Evolutionary conservation across 30 jellyfish, hydroid and myxozoan species (phyloP).

Genomic region (Sanderia malayensis): DNA sequence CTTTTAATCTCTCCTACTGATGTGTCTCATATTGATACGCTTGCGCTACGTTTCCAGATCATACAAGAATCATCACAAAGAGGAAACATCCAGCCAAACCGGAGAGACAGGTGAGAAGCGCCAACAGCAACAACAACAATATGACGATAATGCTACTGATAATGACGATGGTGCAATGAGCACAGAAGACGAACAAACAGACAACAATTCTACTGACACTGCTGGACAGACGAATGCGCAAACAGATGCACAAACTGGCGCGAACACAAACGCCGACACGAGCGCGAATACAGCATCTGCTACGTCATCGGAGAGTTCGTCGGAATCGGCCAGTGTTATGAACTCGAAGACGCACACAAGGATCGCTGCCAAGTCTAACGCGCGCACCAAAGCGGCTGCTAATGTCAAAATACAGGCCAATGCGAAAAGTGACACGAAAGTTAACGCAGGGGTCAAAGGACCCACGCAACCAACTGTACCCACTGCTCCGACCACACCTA

Average conservation of each 20-base stretch:
- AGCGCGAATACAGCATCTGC: slow-evolving; percentile 76
- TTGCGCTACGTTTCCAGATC: slow-evolving; percentile 17
- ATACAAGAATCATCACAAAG: slow-evolving; percentile 25
- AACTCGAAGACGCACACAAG: slow-evolving; percentile 85
- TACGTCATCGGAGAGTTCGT: slow-evolving; percentile 60
- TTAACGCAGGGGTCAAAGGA: slow-evolving; percentile 74
- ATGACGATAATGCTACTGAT: no score
- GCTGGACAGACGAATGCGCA: slow-evolving; percentile 28
- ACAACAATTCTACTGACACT: slow-evolving; percentile 31
- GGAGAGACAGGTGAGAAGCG: slow-evolving; percentile 88
- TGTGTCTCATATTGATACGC: no score
- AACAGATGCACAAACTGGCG: slow-evolving; percentile 64
- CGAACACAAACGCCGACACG: slow-evolving; percentile 51
- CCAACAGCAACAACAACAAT: no score
- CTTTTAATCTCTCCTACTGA: no score
- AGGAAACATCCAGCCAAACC: neutral
- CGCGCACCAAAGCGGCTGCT: slow-evolving; percentile 99
- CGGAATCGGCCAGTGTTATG: slow-evolving; percentile 94
- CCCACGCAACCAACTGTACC: slow-evolving; percentile 77
- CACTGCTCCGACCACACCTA: slow-evolving; percentile 21
- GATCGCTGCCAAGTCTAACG: slow-evolving; percentile 94
- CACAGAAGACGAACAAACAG: slow-evolving; percentile 46
- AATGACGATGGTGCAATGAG: slow-evolving; percentile 55
- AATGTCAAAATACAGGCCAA: slow-evolving; percentile 89
- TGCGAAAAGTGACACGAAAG: slow-evolving; percentile 90